Base-by-base conservation (phyloP, 2,888 invertebrate genomes). In the Limenitis camilla region DNA sequence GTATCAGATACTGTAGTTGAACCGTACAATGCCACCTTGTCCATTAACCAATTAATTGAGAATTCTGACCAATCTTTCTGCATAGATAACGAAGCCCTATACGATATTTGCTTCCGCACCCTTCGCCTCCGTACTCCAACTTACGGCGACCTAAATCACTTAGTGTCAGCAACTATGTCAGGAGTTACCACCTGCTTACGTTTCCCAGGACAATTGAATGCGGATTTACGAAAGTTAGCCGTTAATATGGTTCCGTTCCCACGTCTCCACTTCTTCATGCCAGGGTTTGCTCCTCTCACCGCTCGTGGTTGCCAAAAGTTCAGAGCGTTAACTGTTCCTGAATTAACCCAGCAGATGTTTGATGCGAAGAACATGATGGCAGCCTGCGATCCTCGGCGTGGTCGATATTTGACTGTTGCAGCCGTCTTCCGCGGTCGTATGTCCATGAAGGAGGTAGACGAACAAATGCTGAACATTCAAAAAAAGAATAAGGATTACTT, bases 351-450 rank as follows among this genome's bases (percentile, higher is more conserved):
- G 63, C 94, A 94, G 75, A 94, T 94, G 94, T 97, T 96, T 71
- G 96, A 96, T 71, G 94, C 96, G 5, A 96, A 96, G 78, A 97
- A 96, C 79, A 96, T 96, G 96, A 97, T 96, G 96, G 96, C 96
- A 5, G 96, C 96, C 6, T 96, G 96, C 69, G 95, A 96, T 73
- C 96, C 96, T 0, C 89, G 96, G 11, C 94, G 94, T 71, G 96
- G 96, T 10, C 90, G 96, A 47, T 96, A 96, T 69, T 81, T 96
- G 33, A 96, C 96, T 0, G 96, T 96, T 0, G 96, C 96, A 0
- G 94, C 95, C 5, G 92, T 96, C 48, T 96, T 96, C 88, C 90
- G 96, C 51, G 96, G 95, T 0, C 90, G 94, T 40, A 95, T 96
- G 94, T 96, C 96, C 8, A 96, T 96, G 95, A 96, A 96, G 71